Base-by-base conservation (phyloP, 2,888 invertebrate species). In the Chloroclystis v-ata region DNA sequence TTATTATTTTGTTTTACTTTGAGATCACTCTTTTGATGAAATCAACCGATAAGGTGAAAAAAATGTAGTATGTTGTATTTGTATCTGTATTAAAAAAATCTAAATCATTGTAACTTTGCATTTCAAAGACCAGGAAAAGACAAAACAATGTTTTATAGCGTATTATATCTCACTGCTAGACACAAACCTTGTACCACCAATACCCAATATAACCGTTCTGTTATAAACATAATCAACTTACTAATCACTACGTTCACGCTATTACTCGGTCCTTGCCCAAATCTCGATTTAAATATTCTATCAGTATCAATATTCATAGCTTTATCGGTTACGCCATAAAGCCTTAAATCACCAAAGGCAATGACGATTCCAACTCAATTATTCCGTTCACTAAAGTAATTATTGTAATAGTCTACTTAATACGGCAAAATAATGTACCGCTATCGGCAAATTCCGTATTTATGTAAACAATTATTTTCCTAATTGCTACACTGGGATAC, bases 391-490 rank as follows among this genome's bases (percentile, higher is more conserved):
- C 68, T 76, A 67, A 76, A 82, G 67, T 78, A 78, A 83, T 83
- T 83, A 82, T 69, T 62, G 60, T 81, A 82, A 83, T 75, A 72
- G 77, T 67, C 77, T 74, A 71, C 71, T 77, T 78, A 75, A 73
- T 73, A 70, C 67, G 65, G 70, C 76, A 74, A 81, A 78, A 78
- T 78, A 72, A 75, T 69, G 59, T 69, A 73, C 72, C 64, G 69
- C 76, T 78, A 81, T 79, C 69, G 75, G 74, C 58, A 67, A 76
- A 75, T 75, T 68, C 61, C 60, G 70, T 82, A 80, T 75, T 77
- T 81, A 80, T 75, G 72, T 73, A 77, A 80, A 79, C 77, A 85
- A 85, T 83, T 82, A 86, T 80, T 82, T 76, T 67, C 71, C 61
- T 86, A 84, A 86, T 85, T 85, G 84, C 76, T 73, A 64, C 67